phyloP scores from a whole-genome alignment of 2,797 vertebrate species.

The Gymnoscopelus braueri region DNA sequence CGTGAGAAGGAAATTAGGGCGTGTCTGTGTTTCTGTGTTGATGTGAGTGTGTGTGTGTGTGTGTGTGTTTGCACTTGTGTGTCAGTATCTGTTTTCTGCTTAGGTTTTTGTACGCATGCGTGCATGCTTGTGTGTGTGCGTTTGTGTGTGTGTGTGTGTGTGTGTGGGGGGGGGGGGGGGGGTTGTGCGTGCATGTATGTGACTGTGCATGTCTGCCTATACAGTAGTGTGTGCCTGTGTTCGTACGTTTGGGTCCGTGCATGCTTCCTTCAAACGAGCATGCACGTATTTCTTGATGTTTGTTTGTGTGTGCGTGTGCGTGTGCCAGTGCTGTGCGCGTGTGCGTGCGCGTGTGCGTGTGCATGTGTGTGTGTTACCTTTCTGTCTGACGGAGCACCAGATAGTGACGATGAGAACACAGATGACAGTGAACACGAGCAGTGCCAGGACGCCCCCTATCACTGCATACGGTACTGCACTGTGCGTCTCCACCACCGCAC shows the following conservation, averaged over 20 bases:
- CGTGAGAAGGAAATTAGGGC: conserved; percentile 9
- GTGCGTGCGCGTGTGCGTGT: not conserved
- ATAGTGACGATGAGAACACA: conserved; percentile 92
- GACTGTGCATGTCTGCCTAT: not conserved
- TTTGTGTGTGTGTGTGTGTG: no score
- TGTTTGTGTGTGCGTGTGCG: not conserved
- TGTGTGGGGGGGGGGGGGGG: no score
- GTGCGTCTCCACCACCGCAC: conserved; percentile 90
- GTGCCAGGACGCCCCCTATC: conserved; percentile 89
- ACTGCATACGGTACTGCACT: conserved; percentile 90
- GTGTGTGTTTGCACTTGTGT: conserved; percentile 1
- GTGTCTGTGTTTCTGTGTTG: conserved; percentile 4
- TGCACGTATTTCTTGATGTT: no score
- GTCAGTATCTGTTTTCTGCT: not conserved
- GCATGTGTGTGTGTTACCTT: conserved; percentile 79
- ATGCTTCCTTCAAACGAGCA: no score
- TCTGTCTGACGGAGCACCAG: conserved; percentile 93
- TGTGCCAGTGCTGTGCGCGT: not conserved
- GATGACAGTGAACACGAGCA: conserved; percentile 92
- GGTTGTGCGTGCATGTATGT: not conserved
- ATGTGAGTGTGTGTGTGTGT: not conserved
- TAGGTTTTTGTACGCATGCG: not conserved
- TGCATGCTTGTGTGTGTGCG: conserved; percentile 37
- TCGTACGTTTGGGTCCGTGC: not conserved
- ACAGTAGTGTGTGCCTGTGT: conserved; percentile 29